Base-by-base conservation (phyloP, 2,113 vertebrate genomes). In the Barbus barbus region DNA sequence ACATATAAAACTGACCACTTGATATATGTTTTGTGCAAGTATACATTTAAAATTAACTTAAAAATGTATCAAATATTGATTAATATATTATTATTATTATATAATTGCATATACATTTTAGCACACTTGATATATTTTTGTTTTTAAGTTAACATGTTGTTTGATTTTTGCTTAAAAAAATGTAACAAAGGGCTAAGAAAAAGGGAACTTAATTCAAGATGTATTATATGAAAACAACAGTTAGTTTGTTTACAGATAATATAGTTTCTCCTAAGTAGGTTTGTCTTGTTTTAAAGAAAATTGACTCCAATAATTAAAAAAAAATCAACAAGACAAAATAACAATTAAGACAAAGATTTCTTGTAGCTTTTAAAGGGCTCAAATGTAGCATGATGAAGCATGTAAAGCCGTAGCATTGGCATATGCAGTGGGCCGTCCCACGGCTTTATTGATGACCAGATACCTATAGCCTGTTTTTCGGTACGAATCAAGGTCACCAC, bases 401-500 rank as follows among this genome's bases (percentile, higher is more conserved):
- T 82, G 74, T 65, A 38, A 12, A 58, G 48, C 61, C 56, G 31
- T 6, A 36, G 14, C 73, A 81, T 81, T 56, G 85, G 82, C 82
- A 80, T 41, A 76, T 41, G 46, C 46, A 69, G 48, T 13, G 38
- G 69, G 81, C 31, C 36, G 53, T 82, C 31, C 69, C 72, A 31
- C n/a, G 33, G 73, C 78, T 81, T 63, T 87, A 89, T 86, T 81
- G 86, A 89, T 86, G 81, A 65, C 58, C 58, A 61, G 53, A 75
- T 26, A 81, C 46, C 36, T 38, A 51, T 51, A 14, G 18, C 41
- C 65, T 67, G 63, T 85, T 63, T n/a, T 44, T 58, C 2, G 16
- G 48, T 20, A 61, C 26, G 44, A 53, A 75, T 33, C 84, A 86
- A 87, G 86, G 88, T 89, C 84, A 87, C 82, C n/a, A 7, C n/a